Evolutionary conservation across 1,140 invertebrate genomes (phyloP).

Genomic region (Hylaeus anthracinus): DNA sequence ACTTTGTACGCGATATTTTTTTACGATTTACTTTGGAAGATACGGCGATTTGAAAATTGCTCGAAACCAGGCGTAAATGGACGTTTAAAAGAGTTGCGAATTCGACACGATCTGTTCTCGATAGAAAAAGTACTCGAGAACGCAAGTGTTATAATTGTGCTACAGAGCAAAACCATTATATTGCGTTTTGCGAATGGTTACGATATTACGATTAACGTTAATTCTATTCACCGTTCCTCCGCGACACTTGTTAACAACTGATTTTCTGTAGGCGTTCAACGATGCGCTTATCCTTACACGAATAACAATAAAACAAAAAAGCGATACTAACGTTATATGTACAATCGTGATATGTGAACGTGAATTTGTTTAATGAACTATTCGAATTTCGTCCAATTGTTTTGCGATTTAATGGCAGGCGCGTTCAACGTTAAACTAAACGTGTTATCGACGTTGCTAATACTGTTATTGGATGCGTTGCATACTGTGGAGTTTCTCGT

Average conservation of each 20-base stretch:
- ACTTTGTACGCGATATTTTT: neutral
- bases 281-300: neutral
- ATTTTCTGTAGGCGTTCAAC: neutral
- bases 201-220: slow-evolving; percentile 5
- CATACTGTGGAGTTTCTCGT: slow-evolving; percentile 41
- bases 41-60: slow-evolving; percentile 13
- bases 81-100: neutral
- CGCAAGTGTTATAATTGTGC: slow-evolving; percentile 20
- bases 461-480: slow-evolving; percentile 63
- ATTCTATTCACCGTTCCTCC: neutral
- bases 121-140: slow-evolving; percentile 22
- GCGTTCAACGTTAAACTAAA: slow-evolving; percentile 70
- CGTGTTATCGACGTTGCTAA: slow-evolving; percentile 70
- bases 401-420: slow-evolving; percentile 75
- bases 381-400: slow-evolving; percentile 80
- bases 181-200: slow-evolving; percentile 2
- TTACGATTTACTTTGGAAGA: neutral
- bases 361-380: slow-evolving; percentile 57
- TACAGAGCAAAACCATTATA: slow-evolving; percentile 9
- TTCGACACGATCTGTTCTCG: neutral
- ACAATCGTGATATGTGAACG: slow-evolving; percentile 58
- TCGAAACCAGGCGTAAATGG: neutral
- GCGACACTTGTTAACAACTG: neutral
- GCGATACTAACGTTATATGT: slow-evolving; percentile 50
- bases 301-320: slow-evolving; percentile 18